Conservation (phyloP, 2,113 vertebrate species). For the Motacilla alba region DNA sequence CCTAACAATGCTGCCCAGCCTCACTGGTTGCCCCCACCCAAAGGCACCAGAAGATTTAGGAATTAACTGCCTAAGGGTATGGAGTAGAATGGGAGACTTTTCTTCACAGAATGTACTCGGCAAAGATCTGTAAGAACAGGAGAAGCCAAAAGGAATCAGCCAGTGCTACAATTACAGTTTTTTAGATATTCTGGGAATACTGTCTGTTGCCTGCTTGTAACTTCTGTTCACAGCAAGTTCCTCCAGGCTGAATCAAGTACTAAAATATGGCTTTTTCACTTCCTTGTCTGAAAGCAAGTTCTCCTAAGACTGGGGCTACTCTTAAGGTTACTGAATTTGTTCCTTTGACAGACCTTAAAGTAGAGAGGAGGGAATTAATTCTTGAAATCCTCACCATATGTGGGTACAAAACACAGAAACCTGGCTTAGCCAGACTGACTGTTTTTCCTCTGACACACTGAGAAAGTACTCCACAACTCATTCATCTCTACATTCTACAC, state of each 20-base stretch:
- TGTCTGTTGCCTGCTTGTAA: background rate
- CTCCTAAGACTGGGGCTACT: background rate
- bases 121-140: background rate
- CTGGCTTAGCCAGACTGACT: background rate
- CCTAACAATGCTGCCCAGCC: background rate
- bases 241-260: background rate
- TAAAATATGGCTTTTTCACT: background rate
- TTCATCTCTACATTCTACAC: background rate
- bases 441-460: background rate
- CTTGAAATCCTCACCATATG: background rate
- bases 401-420: background rate
- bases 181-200: background rate
- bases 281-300: background rate
- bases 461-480: background rate
- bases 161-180: background rate
- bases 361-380: background rate
- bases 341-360: background rate
- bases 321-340: background rate
- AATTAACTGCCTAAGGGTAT: background rate
- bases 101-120: background rate
- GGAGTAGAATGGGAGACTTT: background rate
- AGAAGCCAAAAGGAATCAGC: background rate
- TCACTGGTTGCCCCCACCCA: background rate
- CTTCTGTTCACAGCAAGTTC: background rate
- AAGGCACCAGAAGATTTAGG: background rate